Evolutionary conservation across 1,140 invertebrate species (phyloP).

Genomic region (Ridgeia piscesae): DNA sequence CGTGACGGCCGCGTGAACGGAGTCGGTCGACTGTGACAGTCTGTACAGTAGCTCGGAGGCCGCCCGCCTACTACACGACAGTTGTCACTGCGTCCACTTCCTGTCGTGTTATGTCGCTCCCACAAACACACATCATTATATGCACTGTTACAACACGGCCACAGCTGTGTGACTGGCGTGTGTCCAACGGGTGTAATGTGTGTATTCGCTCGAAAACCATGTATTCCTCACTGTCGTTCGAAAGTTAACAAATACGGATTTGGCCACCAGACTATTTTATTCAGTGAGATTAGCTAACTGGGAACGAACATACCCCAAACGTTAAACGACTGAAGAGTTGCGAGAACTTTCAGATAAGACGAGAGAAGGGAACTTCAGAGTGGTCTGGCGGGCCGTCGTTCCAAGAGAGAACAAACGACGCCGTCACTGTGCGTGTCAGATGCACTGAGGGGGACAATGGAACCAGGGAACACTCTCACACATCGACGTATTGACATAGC

Average conservation of each 20-base stretch:
- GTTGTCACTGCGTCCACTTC: background rate
- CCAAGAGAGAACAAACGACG: background rate
- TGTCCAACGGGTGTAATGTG: too few relatives aligned
- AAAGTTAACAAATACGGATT: too few relatives aligned
- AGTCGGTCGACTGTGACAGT: background rate
- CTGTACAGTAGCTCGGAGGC: background rate
- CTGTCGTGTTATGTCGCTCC: background rate
- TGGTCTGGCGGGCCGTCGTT: background rate
- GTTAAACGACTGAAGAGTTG: too few relatives aligned
- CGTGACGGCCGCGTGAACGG: background rate
- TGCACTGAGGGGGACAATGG: too few relatives aligned
- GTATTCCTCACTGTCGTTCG: too few relatives aligned
- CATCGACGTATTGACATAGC: too few relatives aligned
- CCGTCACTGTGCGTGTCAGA: background rate
- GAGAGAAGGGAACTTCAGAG: background rate
- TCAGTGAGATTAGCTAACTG: too few relatives aligned
- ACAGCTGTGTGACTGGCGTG: background rate
- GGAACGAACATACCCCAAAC: too few relatives aligned
- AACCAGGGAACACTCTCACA: too few relatives aligned
- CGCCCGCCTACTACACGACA: background rate
- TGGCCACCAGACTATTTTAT: too few relatives aligned
- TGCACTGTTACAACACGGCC: background rate
- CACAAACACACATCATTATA: background rate
- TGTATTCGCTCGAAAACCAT: too few relatives aligned
- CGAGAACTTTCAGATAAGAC: background rate